Evolutionary conservation across 2,113 vertebrate species (phyloP), one percentile per base, ranked within the genome.

Genomic region (Varanus komodoensis): DNA sequence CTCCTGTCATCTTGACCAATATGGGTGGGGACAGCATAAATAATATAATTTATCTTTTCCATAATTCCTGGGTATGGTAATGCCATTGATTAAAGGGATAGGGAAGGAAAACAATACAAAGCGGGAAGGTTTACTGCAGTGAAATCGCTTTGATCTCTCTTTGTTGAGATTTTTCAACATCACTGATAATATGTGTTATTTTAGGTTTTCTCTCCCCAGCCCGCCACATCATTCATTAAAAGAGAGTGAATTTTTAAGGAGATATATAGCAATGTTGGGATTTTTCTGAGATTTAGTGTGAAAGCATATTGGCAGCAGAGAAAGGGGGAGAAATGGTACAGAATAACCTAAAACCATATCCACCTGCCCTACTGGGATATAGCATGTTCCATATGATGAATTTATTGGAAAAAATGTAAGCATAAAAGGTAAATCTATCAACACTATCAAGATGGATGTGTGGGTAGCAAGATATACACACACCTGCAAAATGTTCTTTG

Each of bases 341-440:
- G 34, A 23, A 92, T 92, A 85, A 17, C 14, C 2, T 27, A 84
- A 23, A 87, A 89, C 38, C 3, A 48, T 89, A 89, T 90, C 1
- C 92, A 32, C 1, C 27, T 90, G 83, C 86, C 27, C 0, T 9
- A 9, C 4, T 80, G 19, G 0, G 11, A 92, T 91, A 85, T 81
- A 14, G 67, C 83, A 57, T 9, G 9, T 52, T 29, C 84, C 68
- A 79, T 19, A 84, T 68, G 84, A n/a, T 84, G 52, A 81, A 19
- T 80, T 90, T 90, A 77, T 73, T 6, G 25, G 89, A 91, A 48
- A 0, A 23, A 89, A 61, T 93, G 0, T 87, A 88, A 91, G 44
- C 23, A 88, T 44, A 91, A 94, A 86, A 27, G 4, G 4, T 85
- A 93, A 90, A 94, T 82, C 19, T 61, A 92, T 82, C 77, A 92